Conservation (phyloP, 2,797 vertebrate species). For the Cichlasoma orientale region DNA sequence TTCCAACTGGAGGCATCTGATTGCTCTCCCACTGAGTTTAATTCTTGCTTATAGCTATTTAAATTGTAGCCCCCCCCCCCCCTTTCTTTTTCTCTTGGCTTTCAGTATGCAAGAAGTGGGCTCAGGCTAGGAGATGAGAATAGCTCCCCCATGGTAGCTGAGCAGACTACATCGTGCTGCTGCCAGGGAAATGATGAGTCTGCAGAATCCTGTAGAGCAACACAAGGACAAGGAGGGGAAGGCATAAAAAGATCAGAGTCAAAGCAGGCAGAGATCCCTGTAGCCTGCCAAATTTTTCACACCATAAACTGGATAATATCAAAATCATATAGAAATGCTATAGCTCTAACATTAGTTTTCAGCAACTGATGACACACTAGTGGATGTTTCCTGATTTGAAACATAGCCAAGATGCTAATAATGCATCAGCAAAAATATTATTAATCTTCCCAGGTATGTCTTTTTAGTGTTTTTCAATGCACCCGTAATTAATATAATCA, state of each 20-base stretch:
- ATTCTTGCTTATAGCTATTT: conserved; percentile 40
- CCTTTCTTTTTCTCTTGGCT: neutral
- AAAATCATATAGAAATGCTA: neutral
- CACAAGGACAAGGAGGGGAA: conserved; percentile 57
- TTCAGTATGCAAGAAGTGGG: conserved; percentile 33
- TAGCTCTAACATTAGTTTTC: neutral
- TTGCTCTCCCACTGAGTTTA: neutral
- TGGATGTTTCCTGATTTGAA: neutral
- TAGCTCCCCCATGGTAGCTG: conserved; percentile 38
- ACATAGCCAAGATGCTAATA: neutral
- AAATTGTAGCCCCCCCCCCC: conserved; percentile 14
- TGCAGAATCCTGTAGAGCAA: conserved; percentile 59
- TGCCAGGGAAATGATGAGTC: conserved; percentile 63
- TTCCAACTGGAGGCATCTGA: neutral
- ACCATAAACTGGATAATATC: neutral
- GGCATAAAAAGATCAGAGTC: conserved; percentile 4
- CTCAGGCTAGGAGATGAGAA: conserved; percentile 39
- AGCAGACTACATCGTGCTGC: conserved; percentile 49
- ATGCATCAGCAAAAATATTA: neutral
- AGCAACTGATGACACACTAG: neutral
- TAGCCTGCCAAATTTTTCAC: neutral
- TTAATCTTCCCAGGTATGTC: neutral
- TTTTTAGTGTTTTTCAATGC: neutral
- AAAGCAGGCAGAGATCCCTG: conserved; percentile 4
- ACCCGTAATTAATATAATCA: conserved; percentile 6